Evolutionary conservation across 2,888 invertebrate species (phyloP), one percentile per base, ranked within the genome.

Genomic region (Plagodis dolabraria): DNA sequence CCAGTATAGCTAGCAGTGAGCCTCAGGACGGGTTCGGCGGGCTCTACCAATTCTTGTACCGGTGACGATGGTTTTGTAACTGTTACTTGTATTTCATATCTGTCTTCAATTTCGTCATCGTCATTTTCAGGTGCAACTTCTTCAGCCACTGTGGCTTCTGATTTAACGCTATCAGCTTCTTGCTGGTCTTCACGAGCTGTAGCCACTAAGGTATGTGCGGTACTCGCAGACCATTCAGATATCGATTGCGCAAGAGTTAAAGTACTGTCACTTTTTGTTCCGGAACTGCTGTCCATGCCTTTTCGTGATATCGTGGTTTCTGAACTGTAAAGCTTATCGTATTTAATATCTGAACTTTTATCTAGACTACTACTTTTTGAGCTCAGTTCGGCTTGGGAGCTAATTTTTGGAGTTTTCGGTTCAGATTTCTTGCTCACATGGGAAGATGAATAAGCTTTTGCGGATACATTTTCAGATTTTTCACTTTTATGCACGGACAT

Each of bases 221-320:
- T 96, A 66, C 96, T 96, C 0, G 96, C 96, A 0, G 96, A 96
- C 96, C 97, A 97, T 69, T 97, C 97, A 0, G 96, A 96, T 71
- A 96, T 95, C 0, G 96, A 96, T 64, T 96, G 96, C 0, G 96
- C 96, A 42, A 96, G 79, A 0, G 95, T 95, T 49, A 96, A 82
- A 0, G 97, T 97, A 75, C 97, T 97, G 73, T 97, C 97, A 68
- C 96, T 96, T 78, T 96, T 96, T 0, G 96, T 95, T 5, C 95
- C 95, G 2, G 96, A 95, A 71, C 95, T 94, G 51, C 94, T 89
- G 72, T 94, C 94, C 63, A 94, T 89, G 4, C 87, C 89, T 80
- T 92, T 93, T 60, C 88, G 85, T 0, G 93, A 93, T 64, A 88
- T 80, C 9, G 93, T 93, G 6, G 93, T 93, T 65, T 95, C 95